A percentile compares a stretch with the other conserved stretches of the same genome.
phyloP scores from a whole-genome alignment of 2,888 invertebrate species.

The Drosophila putrida region DNA sequence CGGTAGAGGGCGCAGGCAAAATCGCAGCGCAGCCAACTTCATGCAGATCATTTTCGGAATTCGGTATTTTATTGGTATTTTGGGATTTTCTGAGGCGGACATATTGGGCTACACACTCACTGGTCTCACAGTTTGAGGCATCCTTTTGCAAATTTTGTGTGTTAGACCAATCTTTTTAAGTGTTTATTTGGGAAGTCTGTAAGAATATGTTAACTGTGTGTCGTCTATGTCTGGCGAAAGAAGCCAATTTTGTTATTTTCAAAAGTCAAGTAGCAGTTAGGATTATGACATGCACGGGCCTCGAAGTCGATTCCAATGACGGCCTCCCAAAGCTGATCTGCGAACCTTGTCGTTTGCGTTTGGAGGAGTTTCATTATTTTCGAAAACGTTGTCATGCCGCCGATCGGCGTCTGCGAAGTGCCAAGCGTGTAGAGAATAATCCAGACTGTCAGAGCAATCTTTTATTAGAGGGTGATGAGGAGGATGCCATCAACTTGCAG shows the following conservation, averaged over 20 bases:
- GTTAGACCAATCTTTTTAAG: not conserved
- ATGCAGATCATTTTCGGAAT: not conserved
- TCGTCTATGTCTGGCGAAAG: slow-evolving; percentile 56
- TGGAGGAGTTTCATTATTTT: slow-evolving; percentile 64
- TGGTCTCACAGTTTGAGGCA: slow-evolving; percentile 18
- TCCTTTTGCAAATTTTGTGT: slow-evolving; percentile 19
- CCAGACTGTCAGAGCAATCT: not conserved
- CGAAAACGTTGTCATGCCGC: slow-evolving; percentile 65
- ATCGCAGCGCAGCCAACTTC: slow-evolving; percentile 1
- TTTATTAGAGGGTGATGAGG: slow-evolving; percentile 4
- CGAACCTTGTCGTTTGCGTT: slow-evolving; percentile 51
- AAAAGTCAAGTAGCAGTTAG: slow-evolving; percentile 24
- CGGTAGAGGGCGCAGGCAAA: not conserved
- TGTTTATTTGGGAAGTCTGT: not conserved
- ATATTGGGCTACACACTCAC: not conserved
- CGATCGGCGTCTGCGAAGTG: slow-evolving; percentile 47
- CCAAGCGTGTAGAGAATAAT: slow-evolving; percentile 7
- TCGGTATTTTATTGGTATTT: not conserved
- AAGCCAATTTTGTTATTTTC: slow-evolving; percentile 45
- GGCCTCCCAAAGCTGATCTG: slow-evolving; percentile 62
- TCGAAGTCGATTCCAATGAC: slow-evolving; percentile 58
- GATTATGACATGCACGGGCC: slow-evolving; percentile 55
- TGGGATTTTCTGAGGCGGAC: not conserved
- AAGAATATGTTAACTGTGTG: slow-evolving; percentile 49
- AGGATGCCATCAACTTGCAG: slow-evolving; percentile 31